A percentile compares a stretch with the other conserved stretches of the same genome.
phyloP scores from a whole-genome alignment of 2,113 vertebrate genomes.

The Gallinago jamesoni region DNA sequence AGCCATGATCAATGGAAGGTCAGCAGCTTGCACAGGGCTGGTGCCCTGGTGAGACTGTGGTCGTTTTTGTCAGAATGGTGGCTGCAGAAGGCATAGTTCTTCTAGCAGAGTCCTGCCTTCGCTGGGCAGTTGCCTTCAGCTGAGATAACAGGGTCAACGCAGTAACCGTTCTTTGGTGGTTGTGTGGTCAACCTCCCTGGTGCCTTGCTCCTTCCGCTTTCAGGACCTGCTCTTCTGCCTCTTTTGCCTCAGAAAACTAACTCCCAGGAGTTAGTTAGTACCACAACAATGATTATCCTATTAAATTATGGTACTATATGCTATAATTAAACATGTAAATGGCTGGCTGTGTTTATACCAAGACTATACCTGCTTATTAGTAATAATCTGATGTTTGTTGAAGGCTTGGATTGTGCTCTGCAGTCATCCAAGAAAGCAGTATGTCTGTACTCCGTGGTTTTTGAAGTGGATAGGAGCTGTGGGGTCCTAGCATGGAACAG shows the following conservation, averaged over 20 bases:
- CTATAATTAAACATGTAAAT: not conserved
- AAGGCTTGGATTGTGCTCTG: not conserved
- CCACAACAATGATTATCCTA: conserved; percentile 13
- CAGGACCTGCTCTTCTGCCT: not conserved
- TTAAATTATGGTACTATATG: not conserved
- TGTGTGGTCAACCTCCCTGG: not conserved
- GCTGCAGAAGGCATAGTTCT: not conserved
- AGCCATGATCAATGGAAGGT: not conserved
- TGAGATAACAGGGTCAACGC: not conserved
- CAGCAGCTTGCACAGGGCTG: not conserved
- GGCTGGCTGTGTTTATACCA: not conserved
- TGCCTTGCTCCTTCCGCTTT: not conserved
- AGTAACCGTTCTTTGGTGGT: accelerated
- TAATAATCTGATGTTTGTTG: not conserved
- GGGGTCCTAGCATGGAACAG: not conserved
- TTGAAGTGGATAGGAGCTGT: not conserved
- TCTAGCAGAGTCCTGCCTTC: not conserved
- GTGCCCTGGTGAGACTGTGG: not conserved
- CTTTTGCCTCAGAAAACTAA: not conserved
- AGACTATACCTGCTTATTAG: not conserved
- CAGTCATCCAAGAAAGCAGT: not conserved
- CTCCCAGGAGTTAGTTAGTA: not conserved
- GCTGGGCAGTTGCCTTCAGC: not conserved
- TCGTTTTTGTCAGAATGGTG: not conserved
- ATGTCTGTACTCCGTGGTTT: not conserved